Evolutionary conservation across 1,140 invertebrate genomes (phyloP).

Genomic region (Whitmania pigra): DNA sequence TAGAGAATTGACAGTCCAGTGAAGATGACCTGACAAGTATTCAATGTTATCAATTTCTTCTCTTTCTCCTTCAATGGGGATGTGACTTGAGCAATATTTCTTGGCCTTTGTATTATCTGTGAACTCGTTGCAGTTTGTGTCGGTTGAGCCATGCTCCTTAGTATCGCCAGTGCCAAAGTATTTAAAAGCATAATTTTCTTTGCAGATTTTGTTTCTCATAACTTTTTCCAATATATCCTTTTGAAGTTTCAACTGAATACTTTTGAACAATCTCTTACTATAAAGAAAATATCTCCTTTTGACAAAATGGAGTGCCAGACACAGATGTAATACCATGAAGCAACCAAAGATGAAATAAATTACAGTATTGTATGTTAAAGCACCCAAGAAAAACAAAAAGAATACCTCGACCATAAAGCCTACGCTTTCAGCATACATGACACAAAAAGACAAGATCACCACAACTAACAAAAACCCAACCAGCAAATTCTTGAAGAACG

Average conservation of each 20-base stretch:
- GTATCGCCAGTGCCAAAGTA: constrained; percentile 12
- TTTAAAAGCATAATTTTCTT: constrained; percentile 21
- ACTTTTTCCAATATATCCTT: not conserved
- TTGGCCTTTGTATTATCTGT: not conserved
- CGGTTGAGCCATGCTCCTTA: not conserved
- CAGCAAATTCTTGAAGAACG: not conserved
- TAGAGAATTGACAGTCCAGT: constrained; percentile 18
- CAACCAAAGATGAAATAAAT: constrained; percentile 19
- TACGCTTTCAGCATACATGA: constrained; percentile 17
- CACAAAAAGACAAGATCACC: not conserved
- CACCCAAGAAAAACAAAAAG: constrained; percentile 11
- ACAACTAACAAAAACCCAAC: not conserved
- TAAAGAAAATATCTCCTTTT: constrained; percentile 11
- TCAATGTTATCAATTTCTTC: constrained; percentile 19
- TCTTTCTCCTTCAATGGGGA: not conserved
- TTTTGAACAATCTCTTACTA: constrained; percentile 15
- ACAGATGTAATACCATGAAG: constrained; percentile 12
- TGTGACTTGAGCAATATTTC: too few species aligned
- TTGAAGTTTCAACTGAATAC: constrained; percentile 10
- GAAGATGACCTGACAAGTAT: constrained; percentile 11
- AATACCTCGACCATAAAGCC: constrained; percentile 15
- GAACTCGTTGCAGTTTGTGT: not conserved
- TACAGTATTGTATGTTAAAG: not conserved
- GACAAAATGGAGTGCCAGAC: not conserved
- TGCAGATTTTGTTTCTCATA: not conserved